Base-by-base conservation (phyloP, 1,140 invertebrate genomes). In the Sminthurides bifidus region DNA sequence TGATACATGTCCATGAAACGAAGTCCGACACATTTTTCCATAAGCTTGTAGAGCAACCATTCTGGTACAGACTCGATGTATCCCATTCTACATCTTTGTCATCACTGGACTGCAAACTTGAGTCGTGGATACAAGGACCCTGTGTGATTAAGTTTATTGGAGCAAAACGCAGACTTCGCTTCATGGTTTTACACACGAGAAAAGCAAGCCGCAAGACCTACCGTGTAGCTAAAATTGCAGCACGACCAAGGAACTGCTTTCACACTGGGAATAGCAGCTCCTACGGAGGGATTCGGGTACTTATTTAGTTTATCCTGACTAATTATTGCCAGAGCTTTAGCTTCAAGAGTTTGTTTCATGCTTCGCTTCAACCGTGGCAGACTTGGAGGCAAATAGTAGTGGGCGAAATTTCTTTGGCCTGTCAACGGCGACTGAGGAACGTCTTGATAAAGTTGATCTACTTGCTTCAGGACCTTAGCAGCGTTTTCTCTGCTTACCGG, bases 121-220 rank as follows among this genome's bases (percentile, higher is more conserved):
- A 49, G 24, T 49, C 46, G 21, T 49, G 46, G 8, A 49, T 49
- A 49, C 46, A 49, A 6, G 46, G 46, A 35, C 46, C 46, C 46
- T 49, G 6, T 6, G 35, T 26, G 12, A 15, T 43, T 43, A 37
- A 12, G 10, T 37, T 37, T 17, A 37, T 12, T 37, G 12, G 10
- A 37, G 33, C 33, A n/a, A n/a, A n/a, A n/a, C n/a, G n/a, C n/a
- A n/a, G n/a, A n/a, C n/a, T n/a, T n/a, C n/a, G n/a, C n/a, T n/a
- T n/a, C n/a, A n/a, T n/a, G n/a, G n/a, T n/a, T n/a, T n/a, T n/a
- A n/a, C n/a, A n/a, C n/a, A n/a, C n/a, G n/a, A 12, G 33, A 37
- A 12, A 37, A 17, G 33, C 17, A 12, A 17, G 17, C 17, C 17
- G 17, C 33, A 12, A 37, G 17, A 12, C 33, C 17, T 12, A 37